These are phyloP conservation scores for Drosophila kepulauana DNA, from an alignment of 1,140 invertebrate species.

Conservation along the genomic window DNA sequence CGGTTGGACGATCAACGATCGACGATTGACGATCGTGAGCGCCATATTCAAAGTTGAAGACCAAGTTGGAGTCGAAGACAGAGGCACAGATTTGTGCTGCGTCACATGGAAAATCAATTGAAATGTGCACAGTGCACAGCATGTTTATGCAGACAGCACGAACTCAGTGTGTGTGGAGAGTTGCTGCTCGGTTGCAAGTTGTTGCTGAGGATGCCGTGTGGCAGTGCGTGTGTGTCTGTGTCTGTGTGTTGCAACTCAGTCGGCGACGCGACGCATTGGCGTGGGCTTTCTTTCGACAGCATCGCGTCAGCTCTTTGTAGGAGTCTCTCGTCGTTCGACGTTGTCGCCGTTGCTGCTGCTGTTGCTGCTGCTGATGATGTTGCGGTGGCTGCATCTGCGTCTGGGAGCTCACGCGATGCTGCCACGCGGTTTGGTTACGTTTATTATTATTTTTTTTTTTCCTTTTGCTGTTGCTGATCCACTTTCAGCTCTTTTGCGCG, in stretches of 20 bases:
- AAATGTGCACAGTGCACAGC: slow-evolving; percentile 62
- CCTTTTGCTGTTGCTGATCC: slow-evolving; percentile 64
- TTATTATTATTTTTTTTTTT: slow-evolving; percentile 70
- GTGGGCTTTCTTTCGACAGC: slow-evolving; percentile 69
- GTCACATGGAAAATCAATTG: slow-evolving; percentile 80
- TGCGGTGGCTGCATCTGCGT: slow-evolving; percentile 57
- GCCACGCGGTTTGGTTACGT: slow-evolving; percentile 77
- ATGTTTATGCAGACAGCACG: slow-evolving; percentile 72
- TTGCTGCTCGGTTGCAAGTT: background rate
- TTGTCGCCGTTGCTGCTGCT: slow-evolving; percentile 3
- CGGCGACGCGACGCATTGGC: slow-evolving; percentile 51
- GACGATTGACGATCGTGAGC: slow-evolving; percentile 53
- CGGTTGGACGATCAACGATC: background rate
- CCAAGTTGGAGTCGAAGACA: background rate
- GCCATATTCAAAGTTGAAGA: slow-evolving; percentile 63
- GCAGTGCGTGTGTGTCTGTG: slow-evolving; percentile 21
- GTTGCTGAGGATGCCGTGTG: slow-evolving; percentile 12
- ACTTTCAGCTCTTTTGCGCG: slow-evolving; percentile 79
- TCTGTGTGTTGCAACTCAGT: slow-evolving; percentile 1
- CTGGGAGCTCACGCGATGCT: slow-evolving; percentile 70
- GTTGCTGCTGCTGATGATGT: slow-evolving; percentile 21
- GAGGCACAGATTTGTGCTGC: slow-evolving; percentile 66
- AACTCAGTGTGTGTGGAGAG: slow-evolving; percentile 8
- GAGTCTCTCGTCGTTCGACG: slow-evolving; percentile 23
- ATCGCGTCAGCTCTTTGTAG: slow-evolving; percentile 40